Base-by-base conservation (phyloP, 2,888 invertebrate genomes). In the Sussaba pulchella region DNA sequence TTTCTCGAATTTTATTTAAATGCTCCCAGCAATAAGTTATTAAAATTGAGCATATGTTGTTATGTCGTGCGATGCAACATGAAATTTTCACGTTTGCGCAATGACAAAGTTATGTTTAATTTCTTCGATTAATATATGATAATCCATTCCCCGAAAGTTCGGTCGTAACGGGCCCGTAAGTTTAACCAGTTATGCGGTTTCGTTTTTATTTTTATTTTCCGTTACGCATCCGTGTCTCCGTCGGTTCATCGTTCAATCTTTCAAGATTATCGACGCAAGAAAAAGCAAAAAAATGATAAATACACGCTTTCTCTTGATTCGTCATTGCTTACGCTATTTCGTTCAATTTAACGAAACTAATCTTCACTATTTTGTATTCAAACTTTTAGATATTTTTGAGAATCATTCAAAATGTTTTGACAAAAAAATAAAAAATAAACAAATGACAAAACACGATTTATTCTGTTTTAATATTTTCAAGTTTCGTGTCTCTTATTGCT, bases 321-420 rank as follows among this genome's bases (percentile, higher is more conserved):
- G n/a, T 63, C 52, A 31, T 39, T 47, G 31, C 19, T 57, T 47
- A 21, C 43, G 39, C 19, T 24, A 17, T 57, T 79, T 19, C 8
- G 36, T 70, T 67, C 43, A 39, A 3, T 70, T 67, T n/a, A 10
- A 64, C 41, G 47, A 76, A 76, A 70, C 64, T 52, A 21, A 81
- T 70, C 63, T 69, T 41, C 45, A 52, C 67, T 81, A 81, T 81
- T 81, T 81, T 81, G 63, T 63, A 77, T 77, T 77, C 59, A 39
- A n/a, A 76, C 45, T 76, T 75, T 80, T 71, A 67, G 69, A 36
- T 69, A 66, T 74, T 74, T 66, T 64, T 52, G 63, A 72, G 59
- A 39, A 39, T 12, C 57, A 59, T 78, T 54, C 67, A 24, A 10
- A 47, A 66, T 50, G 59, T 52, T 74, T 76, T 54, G 52, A 61